Base-by-base conservation (phyloP, 2,797 vertebrate species). In the Gorsachius magnificus region DNA sequence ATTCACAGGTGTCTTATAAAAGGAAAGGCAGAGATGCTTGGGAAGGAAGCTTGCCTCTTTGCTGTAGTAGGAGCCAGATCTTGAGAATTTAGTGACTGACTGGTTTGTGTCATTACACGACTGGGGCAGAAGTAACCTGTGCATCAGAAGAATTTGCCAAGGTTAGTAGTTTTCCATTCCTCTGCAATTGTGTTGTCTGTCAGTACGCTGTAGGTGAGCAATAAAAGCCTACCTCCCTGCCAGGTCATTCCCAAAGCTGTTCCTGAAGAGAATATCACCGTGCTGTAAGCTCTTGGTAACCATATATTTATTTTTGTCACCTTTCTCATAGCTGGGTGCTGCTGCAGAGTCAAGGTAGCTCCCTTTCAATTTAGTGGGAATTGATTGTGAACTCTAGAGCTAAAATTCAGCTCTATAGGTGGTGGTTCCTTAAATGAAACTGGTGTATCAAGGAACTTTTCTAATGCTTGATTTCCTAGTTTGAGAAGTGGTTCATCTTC, bases 1-100 rank as follows among this genome's bases (percentile, higher is more conserved):
- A 74, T 2, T 93, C 80, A 83, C 75, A 83, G 88, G 83, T 89
- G 86, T 54, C 16, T 28, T 48, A 57, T 50, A 65, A 94, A 89
- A 80, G 36, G 68, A 16, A 56, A 75, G 38, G 69, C 16, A 79
- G 72, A 22, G 79, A 7, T 2, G 0, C 1, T 25, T 4, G 0
- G 13, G 56, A 31, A n/a, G 61, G 57, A 28, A n/a, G 2, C 0
- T 35, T 78, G 15, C 0, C 2, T 54, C 2, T 63, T 41, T 66
- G 9, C 29, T 93, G 14, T 1, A 21, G 35, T 0, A 0, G 17
- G 15, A 22, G 31, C 1, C 0, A 9, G 36, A 35, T n/a, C 33
- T 54, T 58, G 41, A 17, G 22, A 54, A 16, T 17, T 29, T 3
- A 5, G 16, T 18, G 16, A 3, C 13, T 16, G 43, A 13, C 0